phyloP scores from a whole-genome alignment of 2,797 vertebrate species.

The Pelodytes ibericus region DNA sequence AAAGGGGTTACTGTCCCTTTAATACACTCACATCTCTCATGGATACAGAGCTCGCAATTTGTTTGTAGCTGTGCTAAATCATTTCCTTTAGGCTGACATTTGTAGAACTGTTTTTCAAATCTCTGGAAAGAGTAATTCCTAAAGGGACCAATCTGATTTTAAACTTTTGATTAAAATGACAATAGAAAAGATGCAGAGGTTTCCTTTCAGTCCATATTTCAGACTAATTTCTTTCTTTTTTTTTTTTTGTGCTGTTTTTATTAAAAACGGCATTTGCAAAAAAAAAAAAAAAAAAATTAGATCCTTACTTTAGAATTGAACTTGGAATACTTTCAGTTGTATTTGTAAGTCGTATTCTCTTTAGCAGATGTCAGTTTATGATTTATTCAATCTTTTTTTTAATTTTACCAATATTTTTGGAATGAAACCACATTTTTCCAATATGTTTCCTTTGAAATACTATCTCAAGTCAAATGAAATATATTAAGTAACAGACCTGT shows the following conservation, averaged over 20 bases:
- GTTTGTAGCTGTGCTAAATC: slow-evolving; percentile 18
- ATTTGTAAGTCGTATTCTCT: slow-evolving; percentile 20
- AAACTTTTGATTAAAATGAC: slow-evolving; percentile 43
- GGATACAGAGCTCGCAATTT: too few species aligned
- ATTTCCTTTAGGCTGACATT: slow-evolving; percentile 35
- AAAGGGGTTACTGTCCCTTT: too few species aligned
- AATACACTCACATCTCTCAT: too few species aligned
- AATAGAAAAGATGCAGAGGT: slow-evolving; percentile 44
- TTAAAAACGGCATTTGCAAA: slow-evolving; percentile 15
- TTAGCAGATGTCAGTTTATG: slow-evolving; percentile 4
- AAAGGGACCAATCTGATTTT: too few species aligned
- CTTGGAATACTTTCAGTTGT: slow-evolving; percentile 39
- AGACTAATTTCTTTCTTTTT: too few species aligned
- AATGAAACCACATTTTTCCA: slow-evolving; percentile 40
- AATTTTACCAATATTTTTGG: slow-evolving; percentile 41
- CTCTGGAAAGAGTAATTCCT: slow-evolving; percentile 43
- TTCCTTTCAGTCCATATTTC: slow-evolving; percentile 38
- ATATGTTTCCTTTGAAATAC: slow-evolving; percentile 36
- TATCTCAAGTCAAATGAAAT: slow-evolving; percentile 21
- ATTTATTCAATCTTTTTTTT: slow-evolving; percentile 39
- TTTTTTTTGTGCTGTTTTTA: slow-evolving; percentile 9
- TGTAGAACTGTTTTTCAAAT: slow-evolving; percentile 40
- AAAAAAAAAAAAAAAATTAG: not conserved
- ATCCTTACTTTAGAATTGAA: slow-evolving; percentile 25
- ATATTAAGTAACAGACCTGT: slow-evolving; percentile 20